phyloP scores from a whole-genome alignment of 2,888 invertebrate species.

The Argyresthia goedartella region DNA sequence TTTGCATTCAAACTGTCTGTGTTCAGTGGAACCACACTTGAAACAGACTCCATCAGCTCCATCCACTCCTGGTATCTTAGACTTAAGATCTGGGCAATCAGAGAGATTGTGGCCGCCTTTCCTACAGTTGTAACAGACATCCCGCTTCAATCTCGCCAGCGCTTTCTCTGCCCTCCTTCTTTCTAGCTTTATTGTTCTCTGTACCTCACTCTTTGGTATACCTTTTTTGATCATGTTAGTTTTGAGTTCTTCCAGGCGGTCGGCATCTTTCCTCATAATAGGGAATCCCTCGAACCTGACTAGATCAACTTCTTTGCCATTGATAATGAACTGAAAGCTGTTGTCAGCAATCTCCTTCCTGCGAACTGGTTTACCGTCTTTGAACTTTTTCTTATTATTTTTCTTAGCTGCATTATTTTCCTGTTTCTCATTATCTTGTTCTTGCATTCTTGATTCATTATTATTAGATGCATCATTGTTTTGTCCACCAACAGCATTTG shows the following conservation, averaged over 20 bases:
- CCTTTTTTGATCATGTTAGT: constrained; percentile 76
- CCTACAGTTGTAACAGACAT: constrained; percentile 84
- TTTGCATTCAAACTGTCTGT: constrained; percentile 81
- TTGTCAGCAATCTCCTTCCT: constrained; percentile 58
- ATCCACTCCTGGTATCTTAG: constrained; percentile 57
- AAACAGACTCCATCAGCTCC: constrained; percentile 81
- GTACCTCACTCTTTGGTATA: constrained; percentile 76
- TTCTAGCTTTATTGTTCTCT: constrained; percentile 76
- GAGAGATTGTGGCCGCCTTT: constrained; percentile 84
- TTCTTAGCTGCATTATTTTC: constrained; percentile 1
- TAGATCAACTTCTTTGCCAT: constrained; percentile 74
- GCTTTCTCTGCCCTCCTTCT: constrained; percentile 80
- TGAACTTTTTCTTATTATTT: constrained; percentile 18
- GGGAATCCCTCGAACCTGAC: constrained; percentile 79
- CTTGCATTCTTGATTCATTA: constrained; percentile 2
- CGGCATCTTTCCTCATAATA: constrained; percentile 78
- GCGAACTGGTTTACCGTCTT: constrained; percentile 39
- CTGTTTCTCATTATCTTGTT: constrained; percentile 7
- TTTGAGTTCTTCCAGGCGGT: constrained; percentile 72
- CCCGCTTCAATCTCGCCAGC: constrained; percentile 74
- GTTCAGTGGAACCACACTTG: constrained; percentile 92
- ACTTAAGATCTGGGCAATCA: constrained; percentile 81
- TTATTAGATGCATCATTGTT: constrained; percentile 1
- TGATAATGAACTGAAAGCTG: constrained; percentile 68
- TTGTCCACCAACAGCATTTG: constrained; percentile 1